Evolutionary conservation across 2,113 vertebrate genomes (phyloP), one percentile per base, ranked within the genome.

Genomic region (Cariama cristata): DNA sequence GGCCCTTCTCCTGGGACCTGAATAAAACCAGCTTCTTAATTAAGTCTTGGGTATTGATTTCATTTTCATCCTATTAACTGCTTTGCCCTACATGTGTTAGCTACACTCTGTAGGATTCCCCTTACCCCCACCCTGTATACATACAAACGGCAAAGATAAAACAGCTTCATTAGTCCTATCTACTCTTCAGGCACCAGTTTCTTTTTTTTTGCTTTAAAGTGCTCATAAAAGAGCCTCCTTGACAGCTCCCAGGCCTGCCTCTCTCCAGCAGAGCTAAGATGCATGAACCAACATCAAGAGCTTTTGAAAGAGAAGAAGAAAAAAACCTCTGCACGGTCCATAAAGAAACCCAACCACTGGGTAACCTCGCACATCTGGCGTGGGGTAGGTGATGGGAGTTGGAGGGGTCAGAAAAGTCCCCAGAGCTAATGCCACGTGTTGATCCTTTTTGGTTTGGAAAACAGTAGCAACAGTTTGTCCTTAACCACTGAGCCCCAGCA

Each of bases 41-140:
- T 90, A 96, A 95, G 71, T 62, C 32, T 71, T 50, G 44, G 27
- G 4, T 76, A 53, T 85, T 93, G 93, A 97, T 93, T 96, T 92
- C 40, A 95, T 97, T 97, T 95, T 75, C 87, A 93, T 92, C 81
- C 93, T 42, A 42, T 85, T 91, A 96, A 76, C 80, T 92, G 85
- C 91, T 77, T 56, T 79, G 85, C 92, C 95, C 96, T 94, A 72
- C 84, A 44, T 72, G 93, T 20, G 62, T 90, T 91, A 91, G 84
- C 77, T 28, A 1, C 30, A 59, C 93, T 63, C 94, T 1, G 52
- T 79, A 90, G 92, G 90, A 62, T 66, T 79, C 87, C 85, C 85
- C 20, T 90, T 69, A 24, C 81, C 90, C 93, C 92, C 67, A 66
- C 74, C 83, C 66, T 42, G 45, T 64, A 8, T 23, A 85, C 53